Conservation (phyloP, 2,797 vertebrate genomes). For the Mastacembelus armatus region DNA sequence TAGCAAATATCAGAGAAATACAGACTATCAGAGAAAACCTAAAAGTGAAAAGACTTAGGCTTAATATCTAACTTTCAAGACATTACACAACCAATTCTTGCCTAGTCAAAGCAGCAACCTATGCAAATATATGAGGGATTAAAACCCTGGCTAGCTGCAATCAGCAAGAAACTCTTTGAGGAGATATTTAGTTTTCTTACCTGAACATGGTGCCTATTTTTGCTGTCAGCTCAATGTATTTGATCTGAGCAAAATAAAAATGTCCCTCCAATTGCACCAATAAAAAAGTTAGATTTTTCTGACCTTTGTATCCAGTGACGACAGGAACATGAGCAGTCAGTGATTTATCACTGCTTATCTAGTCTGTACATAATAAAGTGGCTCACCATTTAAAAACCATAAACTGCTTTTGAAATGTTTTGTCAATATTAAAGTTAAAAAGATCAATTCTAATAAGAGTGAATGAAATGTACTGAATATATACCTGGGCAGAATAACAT, state of each 20-base stretch:
- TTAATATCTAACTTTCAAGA: constrained; percentile 17
- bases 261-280: constrained; percentile 20
- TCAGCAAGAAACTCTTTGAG: background rate
- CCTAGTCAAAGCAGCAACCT: background rate
- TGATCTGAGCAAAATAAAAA: constrained; percentile 16
- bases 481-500: background rate
- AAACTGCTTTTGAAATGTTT: background rate
- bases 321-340: background rate
- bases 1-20: constrained; percentile 66
- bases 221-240: constrained; percentile 22
- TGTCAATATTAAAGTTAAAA: background rate
- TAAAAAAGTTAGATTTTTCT: constrained; percentile 57
- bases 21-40: constrained; percentile 75
- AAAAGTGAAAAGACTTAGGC: constrained; percentile 11
- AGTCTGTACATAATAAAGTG: background rate
- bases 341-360: constrained; percentile 6
- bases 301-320: constrained; percentile 69
- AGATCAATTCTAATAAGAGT: background rate
- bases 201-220: constrained; percentile 71
- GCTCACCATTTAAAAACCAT: background rate
- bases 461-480: background rate
- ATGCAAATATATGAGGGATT: background rate
- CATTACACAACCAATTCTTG: background rate
- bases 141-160: background rate
- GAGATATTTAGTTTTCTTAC: constrained; percentile 58